Percentiles rank a stretch among this genome's conserved stretches.
These are phyloP conservation scores for Amblyornis subalaris DNA, from an alignment of 2,113 vertebrate genomes.

Conservation along the genomic window DNA sequence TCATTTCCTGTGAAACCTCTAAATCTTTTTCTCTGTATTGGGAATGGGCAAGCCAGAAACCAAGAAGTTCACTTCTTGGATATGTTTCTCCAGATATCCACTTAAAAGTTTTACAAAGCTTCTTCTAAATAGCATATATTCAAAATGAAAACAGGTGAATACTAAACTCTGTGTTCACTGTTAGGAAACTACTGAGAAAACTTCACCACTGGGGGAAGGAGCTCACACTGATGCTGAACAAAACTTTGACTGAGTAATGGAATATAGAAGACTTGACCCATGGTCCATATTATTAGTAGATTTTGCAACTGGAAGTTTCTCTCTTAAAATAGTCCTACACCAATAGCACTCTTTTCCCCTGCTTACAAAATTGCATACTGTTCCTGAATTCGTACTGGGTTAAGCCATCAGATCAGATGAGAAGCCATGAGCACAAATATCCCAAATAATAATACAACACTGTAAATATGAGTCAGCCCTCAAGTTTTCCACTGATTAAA, in stretches of 20 bases:
- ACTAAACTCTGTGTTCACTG: neutral
- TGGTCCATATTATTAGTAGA: neutral
- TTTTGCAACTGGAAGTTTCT: neutral
- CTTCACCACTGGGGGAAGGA: rapidly evolving
- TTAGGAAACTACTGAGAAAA: neutral
- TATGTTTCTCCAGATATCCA: neutral
- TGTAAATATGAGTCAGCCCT: neutral
- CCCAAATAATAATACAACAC: neutral
- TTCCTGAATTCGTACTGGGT: neutral
- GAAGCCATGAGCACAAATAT: neutral
- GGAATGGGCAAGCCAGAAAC: neutral
- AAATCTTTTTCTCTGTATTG: neutral
- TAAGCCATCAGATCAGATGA: neutral
- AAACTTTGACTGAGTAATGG: neutral
- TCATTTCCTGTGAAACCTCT: neutral
- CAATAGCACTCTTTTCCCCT: neutral
- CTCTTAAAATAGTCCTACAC: neutral
- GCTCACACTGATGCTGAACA: neutral
- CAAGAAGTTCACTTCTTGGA: neutral
- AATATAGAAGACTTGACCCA: neutral
- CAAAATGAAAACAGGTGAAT: neutral
- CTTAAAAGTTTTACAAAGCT: neutral
- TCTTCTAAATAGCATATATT: neutral
- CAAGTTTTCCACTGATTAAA: neutral
- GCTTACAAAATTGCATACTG: neutral